Base-by-base conservation (phyloP, 1,140 invertebrate genomes). In the Calosoma granatense region DNA sequence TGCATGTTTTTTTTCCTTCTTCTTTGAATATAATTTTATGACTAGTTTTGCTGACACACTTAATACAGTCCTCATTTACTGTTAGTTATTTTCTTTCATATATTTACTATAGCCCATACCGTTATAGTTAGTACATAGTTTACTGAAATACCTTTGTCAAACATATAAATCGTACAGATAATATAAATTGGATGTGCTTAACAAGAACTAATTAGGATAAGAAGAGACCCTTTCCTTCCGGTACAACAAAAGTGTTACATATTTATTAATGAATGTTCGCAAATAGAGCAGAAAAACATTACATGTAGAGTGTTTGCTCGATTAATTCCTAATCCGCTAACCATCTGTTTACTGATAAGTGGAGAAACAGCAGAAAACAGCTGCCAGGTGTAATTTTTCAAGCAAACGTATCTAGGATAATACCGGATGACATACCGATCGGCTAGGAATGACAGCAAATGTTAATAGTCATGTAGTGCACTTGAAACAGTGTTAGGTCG, bases 341-440 rank as follows among this genome's bases (percentile, higher is more conserved):
- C 41, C 41, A 47, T 47, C 41, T 47, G 41, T 47, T 47, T 47
- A 47, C 15, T 12, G 6, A 17, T 17, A 47, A 30, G 9, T 11
- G 6, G 17, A 6, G 4, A 11, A 47, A 47, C 9, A 11, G 4
- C 6, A 11, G 15, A 47, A 47, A 47, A 47, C 41, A 47, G 41
- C 41, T 47, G 41, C 17, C 41, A 11, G 3, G 41, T 47, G 41
- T 17, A 47, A 47, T 47, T 47, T 47, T 17, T 17, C 9, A 47
- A 47, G 4, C 9, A 47, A 47, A n/a, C n/a, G n/a, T n/a, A 30
- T 6, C 41, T 47, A 47, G 41, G 41, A 47, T 47, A 47, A 47
- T 47, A 12, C 15, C 41, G 6, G 15, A 47, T 47, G 17, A 47
- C 41, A 12, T 47, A 47, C 15, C 17, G 15, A 9, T 9, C 6